Evolutionary conservation across 2,797 vertebrate genomes (phyloP).

Genomic region (Epinephelus malabaricus): DNA sequence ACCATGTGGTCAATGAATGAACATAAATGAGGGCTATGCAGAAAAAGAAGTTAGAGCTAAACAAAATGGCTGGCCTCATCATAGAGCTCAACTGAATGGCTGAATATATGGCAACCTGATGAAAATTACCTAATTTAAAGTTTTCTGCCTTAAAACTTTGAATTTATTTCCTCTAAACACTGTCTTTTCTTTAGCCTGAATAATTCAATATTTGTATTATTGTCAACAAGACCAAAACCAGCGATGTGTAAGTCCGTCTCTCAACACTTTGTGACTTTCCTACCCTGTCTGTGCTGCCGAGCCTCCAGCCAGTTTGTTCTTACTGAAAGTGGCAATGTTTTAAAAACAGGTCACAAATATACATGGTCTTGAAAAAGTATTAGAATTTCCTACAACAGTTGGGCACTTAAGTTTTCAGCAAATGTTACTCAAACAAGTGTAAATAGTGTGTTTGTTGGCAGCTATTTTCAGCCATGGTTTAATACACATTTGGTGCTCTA

Average conservation of each 20-base stretch:
- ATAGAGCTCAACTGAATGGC: background rate
- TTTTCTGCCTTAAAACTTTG: background rate
- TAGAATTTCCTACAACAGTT: background rate
- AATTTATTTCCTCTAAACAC: background rate
- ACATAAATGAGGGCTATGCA: slow-evolving; percentile 14
- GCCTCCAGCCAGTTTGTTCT: slow-evolving; percentile 2
- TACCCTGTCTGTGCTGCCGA: background rate
- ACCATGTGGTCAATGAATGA: slow-evolving; percentile 9
- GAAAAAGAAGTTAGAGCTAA: slow-evolving; percentile 3
- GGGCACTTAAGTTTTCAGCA: background rate
- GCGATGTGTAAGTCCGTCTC: background rate
- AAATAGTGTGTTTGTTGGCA: background rate
- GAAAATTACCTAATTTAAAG: background rate
- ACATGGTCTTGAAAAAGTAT: background rate
- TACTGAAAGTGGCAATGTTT: background rate
- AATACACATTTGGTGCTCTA: background rate
- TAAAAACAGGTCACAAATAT: background rate
- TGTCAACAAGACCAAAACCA: background rate
- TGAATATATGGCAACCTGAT: background rate
- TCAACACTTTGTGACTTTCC: background rate
- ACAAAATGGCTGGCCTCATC: slow-evolving; percentile 18
- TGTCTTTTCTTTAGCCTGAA: background rate
- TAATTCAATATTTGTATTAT: background rate
- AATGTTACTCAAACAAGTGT: background rate
- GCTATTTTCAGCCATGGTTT: background rate